phyloP scores from a whole-genome alignment of 2,888 invertebrate genomes.

The Gonocerus acuteangulatus region DNA sequence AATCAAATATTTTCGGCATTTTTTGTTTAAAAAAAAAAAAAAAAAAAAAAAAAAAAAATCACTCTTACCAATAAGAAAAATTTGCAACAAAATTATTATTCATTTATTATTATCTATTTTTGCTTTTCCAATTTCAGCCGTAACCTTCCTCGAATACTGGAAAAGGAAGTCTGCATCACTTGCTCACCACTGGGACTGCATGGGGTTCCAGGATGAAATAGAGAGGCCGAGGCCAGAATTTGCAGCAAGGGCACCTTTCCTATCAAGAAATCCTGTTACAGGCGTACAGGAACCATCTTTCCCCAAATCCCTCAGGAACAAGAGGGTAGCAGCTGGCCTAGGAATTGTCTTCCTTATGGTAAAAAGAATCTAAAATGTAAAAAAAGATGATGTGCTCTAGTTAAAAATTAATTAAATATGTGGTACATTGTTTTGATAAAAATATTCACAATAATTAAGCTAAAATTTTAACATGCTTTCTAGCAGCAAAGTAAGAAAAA shows the following conservation, averaged over 20 bases:
- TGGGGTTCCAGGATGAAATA: constrained; percentile 51
- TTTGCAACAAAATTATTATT: too few species aligned
- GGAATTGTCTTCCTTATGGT: constrained; percentile 51
- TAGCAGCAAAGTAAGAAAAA: too few species aligned
- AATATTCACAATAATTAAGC: too few species aligned
- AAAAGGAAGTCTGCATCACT: constrained; percentile 50
- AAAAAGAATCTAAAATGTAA: constrained; percentile 26
- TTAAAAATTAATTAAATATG: too few species aligned
- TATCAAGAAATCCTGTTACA: constrained; percentile 50
- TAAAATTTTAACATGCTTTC: too few species aligned
- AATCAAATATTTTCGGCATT: too few species aligned
- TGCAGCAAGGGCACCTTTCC: constrained; percentile 47
- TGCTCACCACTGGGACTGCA: constrained; percentile 52
- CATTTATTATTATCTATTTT: too few species aligned
- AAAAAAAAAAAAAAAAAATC: too few species aligned
- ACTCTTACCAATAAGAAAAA: too few species aligned
- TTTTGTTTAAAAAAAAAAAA: too few species aligned
- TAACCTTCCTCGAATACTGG: constrained; percentile 53
- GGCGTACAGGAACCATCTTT: constrained; percentile 50
- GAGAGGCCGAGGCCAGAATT: constrained; percentile 52
- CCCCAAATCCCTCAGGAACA: constrained; percentile 45
- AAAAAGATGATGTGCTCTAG: background rate
- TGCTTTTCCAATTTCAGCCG: constrained; percentile 48
- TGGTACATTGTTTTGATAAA: too few species aligned
- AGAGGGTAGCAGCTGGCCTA: constrained; percentile 48